A percentile compares a stretch with the other conserved stretches of the same genome.
Conservation (phyloP, 2,888 invertebrate genomes). For the Tribolium freemani region DNA sequence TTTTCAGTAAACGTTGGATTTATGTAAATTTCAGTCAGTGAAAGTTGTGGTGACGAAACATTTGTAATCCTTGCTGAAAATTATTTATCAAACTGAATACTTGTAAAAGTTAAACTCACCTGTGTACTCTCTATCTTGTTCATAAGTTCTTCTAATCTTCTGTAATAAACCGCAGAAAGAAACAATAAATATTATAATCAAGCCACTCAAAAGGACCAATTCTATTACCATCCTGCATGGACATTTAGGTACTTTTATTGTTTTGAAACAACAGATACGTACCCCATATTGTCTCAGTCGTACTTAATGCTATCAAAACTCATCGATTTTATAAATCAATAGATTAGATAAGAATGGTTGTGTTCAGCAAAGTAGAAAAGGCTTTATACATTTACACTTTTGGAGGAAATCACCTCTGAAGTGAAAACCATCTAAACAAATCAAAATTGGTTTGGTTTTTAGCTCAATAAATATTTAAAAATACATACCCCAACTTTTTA, state of each 20-base stretch:
- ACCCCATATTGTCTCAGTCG: slow-evolving; percentile 19
- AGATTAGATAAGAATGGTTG: slow-evolving; percentile 52
- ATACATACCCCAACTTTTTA: slow-evolving; percentile 11
- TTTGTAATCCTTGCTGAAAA: slow-evolving; percentile 2
- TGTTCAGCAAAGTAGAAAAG: background rate
- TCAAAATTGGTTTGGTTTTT: background rate
- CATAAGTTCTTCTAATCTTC: slow-evolving; percentile 60
- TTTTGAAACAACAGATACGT: slow-evolving; percentile 12
- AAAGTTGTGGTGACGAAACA: background rate
- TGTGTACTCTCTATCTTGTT: slow-evolving; percentile 54
- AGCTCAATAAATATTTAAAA: background rate
- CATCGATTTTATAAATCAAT: slow-evolving; percentile 51
- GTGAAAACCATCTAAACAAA: slow-evolving; percentile 41
- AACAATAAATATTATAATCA: slow-evolving; percentile 59
- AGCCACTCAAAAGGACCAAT: slow-evolving; percentile 56
- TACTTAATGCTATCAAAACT: slow-evolving; percentile 22
- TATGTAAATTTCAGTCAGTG: slow-evolving; percentile 50
- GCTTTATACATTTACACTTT: slow-evolving; percentile 2
- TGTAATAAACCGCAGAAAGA: slow-evolving; percentile 62
- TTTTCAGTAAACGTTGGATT: slow-evolving; percentile 52
- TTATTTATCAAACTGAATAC: background rate
- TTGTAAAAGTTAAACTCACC: slow-evolving; percentile 46
- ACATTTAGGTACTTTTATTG: background rate
- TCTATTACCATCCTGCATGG: slow-evolving; percentile 58
- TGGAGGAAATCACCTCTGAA: background rate